These are phyloP conservation scores for Nymphalis io DNA, from an alignment of 1,140 invertebrate genomes.

Conservation along the genomic window DNA sequence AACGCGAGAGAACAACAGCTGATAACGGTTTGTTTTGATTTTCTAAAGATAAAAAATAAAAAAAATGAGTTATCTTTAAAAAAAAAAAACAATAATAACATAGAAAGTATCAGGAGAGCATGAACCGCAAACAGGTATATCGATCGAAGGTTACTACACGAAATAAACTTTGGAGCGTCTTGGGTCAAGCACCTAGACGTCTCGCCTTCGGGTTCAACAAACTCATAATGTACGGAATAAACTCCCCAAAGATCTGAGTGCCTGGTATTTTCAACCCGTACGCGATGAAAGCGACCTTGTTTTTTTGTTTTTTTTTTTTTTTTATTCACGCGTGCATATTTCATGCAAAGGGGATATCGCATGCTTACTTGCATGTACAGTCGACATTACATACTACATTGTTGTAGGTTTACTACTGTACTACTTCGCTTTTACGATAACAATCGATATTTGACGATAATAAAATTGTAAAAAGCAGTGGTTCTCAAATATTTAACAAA, in stretches of 20 bases:
- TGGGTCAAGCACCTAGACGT: constrained; percentile 47
- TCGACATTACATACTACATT: neutral
- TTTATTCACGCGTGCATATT: neutral
- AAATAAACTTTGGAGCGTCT: constrained; percentile 16
- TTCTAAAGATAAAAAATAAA: neutral
- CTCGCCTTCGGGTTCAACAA: constrained; percentile 36
- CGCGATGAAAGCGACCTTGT: constrained; percentile 33
- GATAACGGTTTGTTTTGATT: too few species aligned
- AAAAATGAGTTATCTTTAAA: neutral
- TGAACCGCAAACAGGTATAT: constrained; percentile 23
- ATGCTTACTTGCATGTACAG: neutral
- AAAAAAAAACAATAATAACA: constrained; percentile 14
- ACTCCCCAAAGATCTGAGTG: constrained; percentile 28
- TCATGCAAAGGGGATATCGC: neutral
- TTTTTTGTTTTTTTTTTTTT: constrained; percentile 15
- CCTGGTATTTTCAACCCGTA: constrained; percentile 37
- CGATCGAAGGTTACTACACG: constrained; percentile 8
- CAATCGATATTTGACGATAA: too few species aligned
- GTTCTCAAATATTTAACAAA: neutral
- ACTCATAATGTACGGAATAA: constrained; percentile 32
- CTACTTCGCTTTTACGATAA: too few species aligned
- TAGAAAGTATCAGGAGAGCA: constrained; percentile 50
- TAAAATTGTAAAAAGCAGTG: too few species aligned
- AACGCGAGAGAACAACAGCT: too few species aligned
- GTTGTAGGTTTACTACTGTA: too few species aligned